Base-by-base conservation (phyloP, 2,888 invertebrate species). In the Trichogramma evanescens region DNA sequence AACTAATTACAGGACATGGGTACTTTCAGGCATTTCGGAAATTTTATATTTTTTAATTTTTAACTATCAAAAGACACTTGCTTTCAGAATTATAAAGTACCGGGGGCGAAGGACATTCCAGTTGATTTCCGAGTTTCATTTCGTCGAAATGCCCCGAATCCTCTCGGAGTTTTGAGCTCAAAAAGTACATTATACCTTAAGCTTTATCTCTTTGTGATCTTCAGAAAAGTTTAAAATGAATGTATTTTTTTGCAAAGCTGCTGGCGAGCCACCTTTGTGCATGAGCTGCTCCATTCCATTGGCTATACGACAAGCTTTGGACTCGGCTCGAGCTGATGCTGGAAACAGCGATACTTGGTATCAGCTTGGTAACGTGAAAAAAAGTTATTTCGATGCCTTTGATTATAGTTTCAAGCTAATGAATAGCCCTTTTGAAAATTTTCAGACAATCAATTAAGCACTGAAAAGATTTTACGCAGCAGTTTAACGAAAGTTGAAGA, bases 1-100 rank as follows among this genome's bases (percentile, higher is more conserved):
- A 4, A 79, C 88, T 6, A 90, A 90, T 0, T 84, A 87, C 69
- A 83, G 89, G 56, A 91, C 92, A 2, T 93, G 92, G 92, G 81
- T 81, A 71, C 64, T 70, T 67, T 0, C 10, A 10, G 9, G 1
- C 7, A n/a, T 9, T 46, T 46, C 4, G 5, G 4, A 43, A 5
- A 4, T 44, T 54, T 26, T 26, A 26, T 26, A 26, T 26, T 26
- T 26, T 26, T n/a, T 9, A n/a, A 45, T 45, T 45, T 45, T 45
- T 9, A 45, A 9, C n/a, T 45, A 9, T 45, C n/a, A 9, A 45
- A n/a, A 45, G 2, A 45, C 9, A 9, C 8, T 8, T 26, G 67
- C 69, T 1, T 43, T 54, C 60, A 80, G 80, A 88, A 83, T 52
- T 91, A 91, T 70, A 89, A 89, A 68, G 84, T 86, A 4, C 89